Conservation (phyloP, 1,140 invertebrate genomes). For the Drosophila tropicalis region DNA sequence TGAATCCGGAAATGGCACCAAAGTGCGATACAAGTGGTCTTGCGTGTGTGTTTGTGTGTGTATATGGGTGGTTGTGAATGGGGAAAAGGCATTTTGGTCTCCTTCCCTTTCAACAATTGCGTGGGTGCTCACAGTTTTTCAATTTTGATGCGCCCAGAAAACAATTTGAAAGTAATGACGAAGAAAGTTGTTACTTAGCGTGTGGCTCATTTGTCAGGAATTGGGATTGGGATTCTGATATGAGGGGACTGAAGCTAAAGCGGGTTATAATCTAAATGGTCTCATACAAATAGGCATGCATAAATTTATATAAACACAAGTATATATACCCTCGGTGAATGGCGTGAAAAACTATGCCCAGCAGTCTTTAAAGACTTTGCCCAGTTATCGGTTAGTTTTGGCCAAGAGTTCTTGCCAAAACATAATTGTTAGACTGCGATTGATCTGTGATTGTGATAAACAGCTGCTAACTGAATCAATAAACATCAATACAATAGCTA, state of each 20-base stretch:
- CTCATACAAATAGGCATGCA: slow-evolving; percentile 63
- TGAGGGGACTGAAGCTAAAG: not conserved
- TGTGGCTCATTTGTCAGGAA: slow-evolving; percentile 79
- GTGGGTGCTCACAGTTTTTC: slow-evolving; percentile 31
- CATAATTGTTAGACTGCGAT: slow-evolving; percentile 39
- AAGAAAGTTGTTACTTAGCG: slow-evolving; percentile 79
- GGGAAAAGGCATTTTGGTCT: not conserved
- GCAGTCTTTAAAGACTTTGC: slow-evolving; percentile 60
- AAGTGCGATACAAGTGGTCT: slow-evolving; percentile 65
- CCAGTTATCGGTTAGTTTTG: slow-evolving; percentile 32
- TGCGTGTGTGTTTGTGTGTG: not conserved
- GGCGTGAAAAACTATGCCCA: not conserved
- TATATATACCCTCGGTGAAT: not conserved
- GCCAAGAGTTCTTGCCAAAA: not conserved
- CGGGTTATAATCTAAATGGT: slow-evolving; percentile 63
- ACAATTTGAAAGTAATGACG: slow-evolving; percentile 79
- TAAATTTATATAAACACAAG: slow-evolving; percentile 56
- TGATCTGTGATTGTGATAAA: slow-evolving; percentile 54
- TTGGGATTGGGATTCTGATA: slow-evolving; percentile 37
- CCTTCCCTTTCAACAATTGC: slow-evolving; percentile 15
- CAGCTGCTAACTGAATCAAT: slow-evolving; percentile 49
- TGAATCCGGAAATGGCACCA: slow-evolving; percentile 65
- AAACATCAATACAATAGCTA: slow-evolving; percentile 53
- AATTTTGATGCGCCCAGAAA: slow-evolving; percentile 64
- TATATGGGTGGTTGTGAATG: slow-evolving; percentile 6